Conservation (phyloP, 2,113 vertebrate genomes). For the Cranoglanis bouderius region DNA sequence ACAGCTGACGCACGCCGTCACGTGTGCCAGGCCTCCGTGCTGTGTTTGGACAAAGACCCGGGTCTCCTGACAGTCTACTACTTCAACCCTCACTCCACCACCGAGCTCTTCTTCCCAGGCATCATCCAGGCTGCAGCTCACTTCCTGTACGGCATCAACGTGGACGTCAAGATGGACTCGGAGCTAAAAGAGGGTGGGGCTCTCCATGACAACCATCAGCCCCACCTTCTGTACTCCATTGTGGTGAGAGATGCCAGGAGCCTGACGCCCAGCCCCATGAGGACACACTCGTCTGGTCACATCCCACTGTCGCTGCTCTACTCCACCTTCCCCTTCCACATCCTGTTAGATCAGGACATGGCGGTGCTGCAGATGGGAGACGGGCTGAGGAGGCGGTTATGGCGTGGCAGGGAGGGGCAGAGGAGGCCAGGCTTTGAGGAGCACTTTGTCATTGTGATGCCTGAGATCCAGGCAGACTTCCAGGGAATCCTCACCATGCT, state of each 20-base stretch:
- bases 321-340: constrained; percentile 95
- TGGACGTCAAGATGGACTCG: constrained; percentile 82
- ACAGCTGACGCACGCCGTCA: constrained; percentile 61
- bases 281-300: constrained; percentile 86
- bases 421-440: constrained; percentile 85
- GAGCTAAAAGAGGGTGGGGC: constrained; percentile 77
- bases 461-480: constrained; percentile 88
- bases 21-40: constrained; percentile 86
- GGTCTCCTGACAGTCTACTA: constrained; percentile 91
- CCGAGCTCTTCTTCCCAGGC: constrained; percentile 88
- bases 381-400: constrained; percentile 86
- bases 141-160: constrained; percentile 83
- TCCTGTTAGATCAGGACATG: constrained; percentile 93
- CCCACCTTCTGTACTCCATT: constrained; percentile 87
- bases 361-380: constrained; percentile 89
- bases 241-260: constrained; percentile 81
- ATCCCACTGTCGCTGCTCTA: constrained; percentile 90
- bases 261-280: constrained; percentile 84
- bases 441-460: constrained; percentile 87
- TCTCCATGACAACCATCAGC: constrained; percentile 84
- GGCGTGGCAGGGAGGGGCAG: constrained; percentile 79
- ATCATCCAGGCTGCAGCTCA: constrained; percentile 90
- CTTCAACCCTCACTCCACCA: constrained; percentile 87
- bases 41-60: constrained; percentile 93
- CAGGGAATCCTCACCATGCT: constrained; percentile 93